Evolutionary conservation across 2,113 vertebrate genomes (phyloP).

Genomic region (Tympanuchus pallidicinctus): DNA sequence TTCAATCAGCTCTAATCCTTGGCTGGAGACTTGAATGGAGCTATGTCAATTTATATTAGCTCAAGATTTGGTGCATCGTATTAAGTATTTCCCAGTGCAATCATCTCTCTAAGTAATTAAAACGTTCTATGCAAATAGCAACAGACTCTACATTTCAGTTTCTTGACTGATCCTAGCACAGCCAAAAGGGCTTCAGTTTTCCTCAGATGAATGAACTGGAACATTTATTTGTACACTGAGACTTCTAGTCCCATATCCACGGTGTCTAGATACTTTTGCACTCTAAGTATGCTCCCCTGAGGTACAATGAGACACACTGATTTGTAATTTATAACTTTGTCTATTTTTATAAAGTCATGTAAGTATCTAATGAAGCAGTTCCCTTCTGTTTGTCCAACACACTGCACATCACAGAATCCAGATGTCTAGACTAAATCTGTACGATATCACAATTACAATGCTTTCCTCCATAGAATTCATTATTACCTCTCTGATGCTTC

Average conservation of each 20-base stretch:
- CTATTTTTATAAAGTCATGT: neutral
- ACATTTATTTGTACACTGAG: slow-evolving; percentile 18
- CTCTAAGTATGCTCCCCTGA: neutral
- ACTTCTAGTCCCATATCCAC: neutral
- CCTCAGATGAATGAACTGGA: slow-evolving; percentile 23
- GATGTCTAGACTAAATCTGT: neutral
- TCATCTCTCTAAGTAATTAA: slow-evolving; percentile 61
- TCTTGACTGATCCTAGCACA: slow-evolving; percentile 44
- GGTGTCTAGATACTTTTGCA: neutral
- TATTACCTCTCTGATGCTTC: neutral
- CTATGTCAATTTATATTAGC: slow-evolving; percentile 46
- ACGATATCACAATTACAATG: neutral
- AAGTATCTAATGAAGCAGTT: neutral
- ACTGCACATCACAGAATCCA: neutral
- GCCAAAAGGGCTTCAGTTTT: neutral
- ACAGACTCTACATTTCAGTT: slow-evolving; percentile 22
- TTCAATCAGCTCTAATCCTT: slow-evolving; percentile 42
- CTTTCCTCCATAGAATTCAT: neutral
- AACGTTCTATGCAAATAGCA: slow-evolving; percentile 46
- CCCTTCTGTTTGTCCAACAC: neutral
- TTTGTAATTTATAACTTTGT: neutral
- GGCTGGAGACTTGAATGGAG: slow-evolving; percentile 36
- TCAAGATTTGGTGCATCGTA: slow-evolving; percentile 51
- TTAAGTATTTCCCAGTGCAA: slow-evolving; percentile 49
- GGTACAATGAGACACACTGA: neutral